These are phyloP conservation scores for Macaria notata DNA, from an alignment of 2,888 invertebrate species.

Conservation along the genomic window DNA sequence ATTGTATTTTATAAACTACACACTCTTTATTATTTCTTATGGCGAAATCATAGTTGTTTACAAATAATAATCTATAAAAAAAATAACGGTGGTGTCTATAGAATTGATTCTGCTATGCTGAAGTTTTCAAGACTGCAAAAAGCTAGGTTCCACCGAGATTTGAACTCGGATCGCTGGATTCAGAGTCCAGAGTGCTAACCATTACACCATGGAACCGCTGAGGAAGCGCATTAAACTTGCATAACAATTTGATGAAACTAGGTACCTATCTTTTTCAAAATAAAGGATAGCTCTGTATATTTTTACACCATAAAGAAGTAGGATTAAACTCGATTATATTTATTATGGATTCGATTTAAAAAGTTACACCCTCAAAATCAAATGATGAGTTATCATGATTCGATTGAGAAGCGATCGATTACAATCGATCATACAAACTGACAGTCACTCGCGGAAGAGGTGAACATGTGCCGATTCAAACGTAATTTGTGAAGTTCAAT, in stretches of 20 bases:
- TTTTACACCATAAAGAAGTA: no score
- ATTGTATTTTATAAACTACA: no score
- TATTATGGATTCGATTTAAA: slow-evolving; percentile 2
- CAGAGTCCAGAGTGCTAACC: slow-evolving; percentile 92
- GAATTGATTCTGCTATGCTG: no score
- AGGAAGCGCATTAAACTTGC: neutral
- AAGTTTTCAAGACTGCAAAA: neutral
- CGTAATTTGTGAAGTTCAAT: slow-evolving; percentile 15
- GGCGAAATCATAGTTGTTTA: no score
- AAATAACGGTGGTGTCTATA: no score
- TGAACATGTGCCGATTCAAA: slow-evolving; percentile 49
- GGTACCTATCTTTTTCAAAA: neutral
- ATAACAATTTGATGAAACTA: no score
- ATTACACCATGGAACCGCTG: slow-evolving; percentile 88
- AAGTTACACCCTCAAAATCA: slow-evolving; percentile 5
- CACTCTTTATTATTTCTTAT: no score
- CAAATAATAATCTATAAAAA: no score
- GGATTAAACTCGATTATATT: neutral
- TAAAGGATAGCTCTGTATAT: neutral
- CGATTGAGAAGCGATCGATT: slow-evolving; percentile 36
- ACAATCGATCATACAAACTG: slow-evolving; percentile 59
- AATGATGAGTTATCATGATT: slow-evolving; percentile 24
- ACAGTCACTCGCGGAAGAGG: slow-evolving; percentile 51
- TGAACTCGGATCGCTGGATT: slow-evolving; percentile 93
- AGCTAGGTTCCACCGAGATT: slow-evolving; percentile 88